These are phyloP conservation scores for Charina bottae DNA, from an alignment of 2,113 vertebrate species.

Conservation along the genomic window DNA sequence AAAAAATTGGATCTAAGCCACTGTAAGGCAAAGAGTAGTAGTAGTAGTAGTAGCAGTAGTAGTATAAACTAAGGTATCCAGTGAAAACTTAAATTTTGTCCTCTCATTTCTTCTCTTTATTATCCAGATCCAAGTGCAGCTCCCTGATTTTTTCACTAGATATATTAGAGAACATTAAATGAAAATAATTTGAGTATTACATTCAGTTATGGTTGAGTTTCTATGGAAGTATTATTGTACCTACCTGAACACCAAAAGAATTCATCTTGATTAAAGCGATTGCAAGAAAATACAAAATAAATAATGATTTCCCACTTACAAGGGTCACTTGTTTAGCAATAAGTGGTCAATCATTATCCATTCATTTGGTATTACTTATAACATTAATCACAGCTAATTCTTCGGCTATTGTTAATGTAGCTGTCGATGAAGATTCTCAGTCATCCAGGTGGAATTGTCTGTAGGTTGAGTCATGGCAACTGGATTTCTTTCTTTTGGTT, in stretches of 20 bases:
- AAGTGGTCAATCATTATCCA: conserved; percentile 65
- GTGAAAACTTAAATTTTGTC: neutral
- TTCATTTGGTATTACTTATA: conserved; percentile 63
- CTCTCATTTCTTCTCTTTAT: neutral
- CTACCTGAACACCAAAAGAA: conserved; percentile 67
- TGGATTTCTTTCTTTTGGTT: no score
- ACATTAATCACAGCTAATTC: conserved; percentile 67
- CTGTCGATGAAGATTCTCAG: no score
- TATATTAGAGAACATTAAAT: conserved; percentile 36
- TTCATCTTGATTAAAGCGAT: conserved; percentile 65
- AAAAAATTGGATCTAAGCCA: neutral
- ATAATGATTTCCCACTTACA: conserved; percentile 67
- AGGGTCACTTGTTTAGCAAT: conserved; percentile 66
- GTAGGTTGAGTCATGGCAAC: no score
- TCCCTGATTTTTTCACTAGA: neutral
- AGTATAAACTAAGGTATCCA: neutral
- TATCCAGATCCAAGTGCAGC: neutral
- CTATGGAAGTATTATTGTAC: conserved; percentile 53
- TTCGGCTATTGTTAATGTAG: conserved; percentile 61
- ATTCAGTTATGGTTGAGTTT: conserved; percentile 55
- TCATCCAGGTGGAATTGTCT: no score
- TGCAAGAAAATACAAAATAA: conserved; percentile 61
- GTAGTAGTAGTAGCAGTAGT: neutral
- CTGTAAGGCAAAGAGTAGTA: neutral
- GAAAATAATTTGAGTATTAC: conserved; percentile 43